These are phyloP conservation scores for Oppia nitens DNA, from an alignment of 1,140 invertebrate species.

Conservation along the genomic window DNA sequence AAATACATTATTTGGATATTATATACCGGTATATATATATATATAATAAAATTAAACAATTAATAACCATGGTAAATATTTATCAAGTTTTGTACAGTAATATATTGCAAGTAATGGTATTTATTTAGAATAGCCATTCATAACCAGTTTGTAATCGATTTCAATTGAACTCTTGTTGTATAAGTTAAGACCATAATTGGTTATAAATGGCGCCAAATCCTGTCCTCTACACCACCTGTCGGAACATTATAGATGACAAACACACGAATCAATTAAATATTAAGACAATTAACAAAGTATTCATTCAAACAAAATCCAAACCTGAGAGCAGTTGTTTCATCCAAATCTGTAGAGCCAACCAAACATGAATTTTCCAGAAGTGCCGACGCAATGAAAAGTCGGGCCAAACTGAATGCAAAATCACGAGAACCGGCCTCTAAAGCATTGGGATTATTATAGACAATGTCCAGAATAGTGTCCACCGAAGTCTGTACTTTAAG, in stretches of 20 bases:
- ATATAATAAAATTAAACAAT: too few species aligned
- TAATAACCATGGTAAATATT: too few species aligned
- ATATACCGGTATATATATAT: too few species aligned
- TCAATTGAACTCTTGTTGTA: background rate
- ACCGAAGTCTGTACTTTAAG: background rate
- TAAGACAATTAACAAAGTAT: background rate
- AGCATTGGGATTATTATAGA: constrained; percentile 21
- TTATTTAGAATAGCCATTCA: too few species aligned
- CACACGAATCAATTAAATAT: too few species aligned
- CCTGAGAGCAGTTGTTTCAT: background rate
- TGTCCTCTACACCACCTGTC: background rate
- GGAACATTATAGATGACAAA: too few species aligned
- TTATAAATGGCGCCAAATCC: constrained; percentile 8
- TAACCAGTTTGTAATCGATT: background rate
- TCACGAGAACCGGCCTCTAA: constrained; percentile 31
- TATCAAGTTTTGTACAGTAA: too few species aligned
- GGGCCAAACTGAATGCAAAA: constrained; percentile 32
- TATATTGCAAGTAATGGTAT: too few species aligned
- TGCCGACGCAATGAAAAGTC: constrained; percentile 29
- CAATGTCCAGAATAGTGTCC: constrained; percentile 23
- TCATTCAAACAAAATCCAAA: background rate
- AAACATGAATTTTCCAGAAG: background rate
- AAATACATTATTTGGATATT: too few species aligned
- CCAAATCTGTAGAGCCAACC: background rate
- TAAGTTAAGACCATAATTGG: background rate